Evolutionary conservation across 2,113 vertebrate genomes (phyloP).

Genomic region (Channa argus): DNA sequence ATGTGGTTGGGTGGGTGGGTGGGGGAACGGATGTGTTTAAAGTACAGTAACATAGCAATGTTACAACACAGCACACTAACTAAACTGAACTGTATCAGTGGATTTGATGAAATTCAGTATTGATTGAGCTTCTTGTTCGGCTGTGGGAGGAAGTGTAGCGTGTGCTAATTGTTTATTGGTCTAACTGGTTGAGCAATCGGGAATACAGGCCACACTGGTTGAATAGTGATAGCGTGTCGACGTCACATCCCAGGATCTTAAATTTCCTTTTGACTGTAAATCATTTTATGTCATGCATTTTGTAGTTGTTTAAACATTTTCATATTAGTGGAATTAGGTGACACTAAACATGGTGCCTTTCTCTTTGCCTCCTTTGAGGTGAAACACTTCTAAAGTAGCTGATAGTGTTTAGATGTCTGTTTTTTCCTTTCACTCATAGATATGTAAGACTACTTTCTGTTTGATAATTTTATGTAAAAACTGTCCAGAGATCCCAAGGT

Average conservation of each 20-base stretch:
- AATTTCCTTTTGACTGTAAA: slow-evolving; percentile 25
- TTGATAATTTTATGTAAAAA: neutral
- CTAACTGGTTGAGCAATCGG: slow-evolving; percentile 47
- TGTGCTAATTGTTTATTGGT: slow-evolving; percentile 59
- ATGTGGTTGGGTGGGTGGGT: no score
- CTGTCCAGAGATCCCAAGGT: neutral
- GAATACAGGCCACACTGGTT: neutral
- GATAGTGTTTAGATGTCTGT: neutral
- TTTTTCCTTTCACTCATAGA: neutral
- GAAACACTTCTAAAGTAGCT: neutral
- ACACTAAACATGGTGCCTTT: slow-evolving; percentile 17
- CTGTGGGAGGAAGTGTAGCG: slow-evolving; percentile 18
- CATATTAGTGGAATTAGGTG: slow-evolving; percentile 34
- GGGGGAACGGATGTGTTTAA: neutral
- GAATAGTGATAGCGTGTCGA: slow-evolving; percentile 4
- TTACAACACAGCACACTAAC: neutral
- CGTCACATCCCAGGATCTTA: slow-evolving; percentile 20
- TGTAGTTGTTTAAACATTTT: slow-evolving; percentile 34
- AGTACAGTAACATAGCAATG: neutral
- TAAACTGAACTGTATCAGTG: slow-evolving; percentile 24
- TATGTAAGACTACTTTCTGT: neutral
- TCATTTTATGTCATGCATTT: slow-evolving; percentile 28
- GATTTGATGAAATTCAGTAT: slow-evolving; percentile 59
- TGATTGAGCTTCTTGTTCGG: slow-evolving; percentile 29
- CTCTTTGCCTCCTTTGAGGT: slow-evolving; percentile 23